Base-by-base conservation (phyloP, 2,888 invertebrate genomes). In the Poecilobothrus nobilitatus region DNA sequence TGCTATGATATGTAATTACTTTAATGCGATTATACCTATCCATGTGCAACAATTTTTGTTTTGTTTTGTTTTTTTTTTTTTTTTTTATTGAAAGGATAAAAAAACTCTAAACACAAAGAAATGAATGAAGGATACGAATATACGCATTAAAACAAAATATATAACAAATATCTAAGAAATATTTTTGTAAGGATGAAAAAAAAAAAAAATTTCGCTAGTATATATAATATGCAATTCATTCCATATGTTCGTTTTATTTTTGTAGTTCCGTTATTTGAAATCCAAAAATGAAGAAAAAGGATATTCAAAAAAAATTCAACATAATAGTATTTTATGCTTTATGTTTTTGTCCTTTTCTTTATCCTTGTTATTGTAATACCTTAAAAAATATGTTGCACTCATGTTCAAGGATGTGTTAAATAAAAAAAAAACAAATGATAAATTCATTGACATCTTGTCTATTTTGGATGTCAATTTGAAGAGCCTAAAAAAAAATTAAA, bases 371-470 rank as follows among this genome's bases (percentile, higher is more conserved):
- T 53, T 63, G 27, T 63, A n/a, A 22, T 22, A 63, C 4, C 20
- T 62, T 20, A 27, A 4, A 27, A 2, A 2, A 27, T 27, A 63
- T 63, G 18, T 53, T 53, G 53, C 53, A 53, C 53, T 53, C 18
- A 53, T 53, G 53, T 53, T 53, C 53, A 53, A 53, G 53, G 53
- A 53, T 53, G 53, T 53, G 53, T 53, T 53, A 53, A 53, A 2
- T 18, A 15, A 12, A 10, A 44, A 44, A 12, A 10, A n/a, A 15
- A 53, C 7, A 53, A 53, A 27, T 63, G 27, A 27, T 15, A 63
- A 63, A 63, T 27, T 63, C 27, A 63, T 63, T 63, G 63, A 63
- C 63, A 63, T 63, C 27, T 63, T 63, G 63, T 63, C 63, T 63
- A 27, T 63, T 27, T 63, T 27, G 63, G 5, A 27, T 63, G 63